Percentiles rank a stretch among this genome's conserved stretches.
These are phyloP conservation scores for Pemphredon lugubris DNA, from an alignment of 2,888 invertebrate genomes.

Conservation along the genomic window DNA sequence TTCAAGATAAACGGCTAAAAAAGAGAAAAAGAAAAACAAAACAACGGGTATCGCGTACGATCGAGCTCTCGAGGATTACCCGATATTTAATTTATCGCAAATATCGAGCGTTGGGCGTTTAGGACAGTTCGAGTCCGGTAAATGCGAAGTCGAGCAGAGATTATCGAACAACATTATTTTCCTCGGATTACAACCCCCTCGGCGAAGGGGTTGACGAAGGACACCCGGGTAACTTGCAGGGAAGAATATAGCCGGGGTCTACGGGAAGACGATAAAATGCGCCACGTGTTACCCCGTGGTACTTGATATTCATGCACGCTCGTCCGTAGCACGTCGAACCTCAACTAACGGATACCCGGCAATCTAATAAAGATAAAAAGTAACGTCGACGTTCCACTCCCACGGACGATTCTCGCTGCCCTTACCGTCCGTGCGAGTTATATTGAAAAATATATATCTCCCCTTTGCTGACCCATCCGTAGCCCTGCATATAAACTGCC, in stretches of 20 bases:
- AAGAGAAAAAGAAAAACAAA: too few species aligned
- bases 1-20: not conserved
- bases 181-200: not conserved
- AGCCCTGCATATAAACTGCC: slow-evolving; percentile 80
- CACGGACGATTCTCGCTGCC: slow-evolving; percentile 59
- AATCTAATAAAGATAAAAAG: slow-evolving; percentile 81
- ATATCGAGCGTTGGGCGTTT: too few species aligned
- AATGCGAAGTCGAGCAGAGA: not conserved
- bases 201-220: slow-evolving; percentile 37
- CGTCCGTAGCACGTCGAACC: slow-evolving; percentile 73
- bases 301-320: slow-evolving; percentile 74
- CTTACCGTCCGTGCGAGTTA: slow-evolving; percentile 64
- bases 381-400: slow-evolving; percentile 72
- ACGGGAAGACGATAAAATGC: slow-evolving; percentile 68
- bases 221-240: slow-evolving; percentile 20
- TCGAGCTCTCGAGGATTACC: too few species aligned
- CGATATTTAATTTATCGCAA: too few species aligned
- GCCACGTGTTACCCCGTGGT: slow-evolving; percentile 66
- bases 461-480: slow-evolving; percentile 74
- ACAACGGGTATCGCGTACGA: too few species aligned
- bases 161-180: slow-evolving; percentile 10
- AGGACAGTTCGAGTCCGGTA: not conserved
- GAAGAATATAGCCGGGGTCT: slow-evolving; percentile 43
- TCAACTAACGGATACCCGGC: slow-evolving; percentile 74
- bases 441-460: slow-evolving; percentile 78